Conservation (phyloP, 2,113 vertebrate genomes). For the Haemorhous mexicanus region DNA sequence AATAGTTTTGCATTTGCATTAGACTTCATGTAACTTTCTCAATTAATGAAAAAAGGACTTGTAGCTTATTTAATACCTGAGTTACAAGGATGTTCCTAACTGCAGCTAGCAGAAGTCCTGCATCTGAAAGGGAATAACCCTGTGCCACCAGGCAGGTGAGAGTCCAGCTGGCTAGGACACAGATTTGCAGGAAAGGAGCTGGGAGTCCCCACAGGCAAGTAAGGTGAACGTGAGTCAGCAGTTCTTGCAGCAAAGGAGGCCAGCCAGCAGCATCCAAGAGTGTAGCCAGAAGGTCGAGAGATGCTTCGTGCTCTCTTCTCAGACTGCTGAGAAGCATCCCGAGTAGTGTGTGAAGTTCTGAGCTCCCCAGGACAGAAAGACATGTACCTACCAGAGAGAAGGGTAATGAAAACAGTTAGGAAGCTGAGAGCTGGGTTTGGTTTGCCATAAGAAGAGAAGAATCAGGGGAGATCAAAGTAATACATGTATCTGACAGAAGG, state of each 20-base stretch:
- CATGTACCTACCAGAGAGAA: neutral
- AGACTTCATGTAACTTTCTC: neutral
- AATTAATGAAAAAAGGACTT: neutral
- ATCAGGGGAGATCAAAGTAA: neutral
- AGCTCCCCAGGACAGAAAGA: neutral
- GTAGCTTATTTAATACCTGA: neutral
- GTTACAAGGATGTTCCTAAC: neutral
- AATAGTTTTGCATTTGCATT: neutral
- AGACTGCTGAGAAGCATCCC: accelerated
- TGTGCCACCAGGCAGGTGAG: neutral
- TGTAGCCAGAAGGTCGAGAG: neutral
- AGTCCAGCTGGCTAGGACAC: neutral
- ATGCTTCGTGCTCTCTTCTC: neutral
- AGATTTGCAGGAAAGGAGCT: neutral
- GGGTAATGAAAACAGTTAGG: neutral
- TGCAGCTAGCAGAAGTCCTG: neutral
- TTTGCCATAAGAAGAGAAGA: neutral
- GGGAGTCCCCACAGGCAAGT: neutral
- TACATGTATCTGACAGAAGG: neutral
- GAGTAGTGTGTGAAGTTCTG: neutral
- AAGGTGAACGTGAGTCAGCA: neutral
- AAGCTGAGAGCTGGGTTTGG: neutral
- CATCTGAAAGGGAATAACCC: neutral
- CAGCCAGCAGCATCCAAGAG: neutral
- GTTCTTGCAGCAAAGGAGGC: neutral